A percentile compares a stretch with the other conserved stretches of the same genome.
phyloP scores from a whole-genome alignment of 2,113 vertebrate genomes.

The Odontesthes bonariensis region DNA sequence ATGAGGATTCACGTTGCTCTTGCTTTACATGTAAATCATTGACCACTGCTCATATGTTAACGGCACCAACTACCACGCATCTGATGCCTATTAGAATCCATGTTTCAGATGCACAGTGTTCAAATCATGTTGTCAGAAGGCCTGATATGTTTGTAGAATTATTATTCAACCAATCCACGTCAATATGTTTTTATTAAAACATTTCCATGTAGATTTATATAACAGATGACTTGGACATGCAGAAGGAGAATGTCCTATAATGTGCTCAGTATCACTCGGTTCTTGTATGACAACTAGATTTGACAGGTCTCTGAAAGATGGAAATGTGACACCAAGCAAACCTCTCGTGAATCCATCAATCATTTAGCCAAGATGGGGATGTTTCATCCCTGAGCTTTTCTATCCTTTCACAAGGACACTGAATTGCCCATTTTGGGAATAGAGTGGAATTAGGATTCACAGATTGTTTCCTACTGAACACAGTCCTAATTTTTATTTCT shows the following conservation, averaged over 20 bases:
- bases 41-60: slow-evolving; percentile 26
- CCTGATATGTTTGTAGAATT: slow-evolving; percentile 33
- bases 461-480: slow-evolving; percentile 34
- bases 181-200: slow-evolving; percentile 55
- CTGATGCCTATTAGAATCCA: neutral
- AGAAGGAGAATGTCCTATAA: slow-evolving; percentile 51
- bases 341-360: slow-evolving; percentile 76
- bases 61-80: neutral
- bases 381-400: slow-evolving; percentile 59
- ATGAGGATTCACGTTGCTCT: slow-evolving; percentile 10
- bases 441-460: slow-evolving; percentile 49
- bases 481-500: slow-evolving; percentile 19
- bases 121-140: slow-evolving; percentile 35
- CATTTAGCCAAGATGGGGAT: slow-evolving; percentile 70
- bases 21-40: slow-evolving; percentile 12
- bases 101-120: slow-evolving; percentile 26
- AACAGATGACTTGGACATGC: slow-evolving; percentile 50
- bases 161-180: slow-evolving; percentile 45
- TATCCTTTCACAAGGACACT: slow-evolving; percentile 64
- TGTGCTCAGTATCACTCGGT: slow-evolving; percentile 56
- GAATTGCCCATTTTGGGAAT: slow-evolving; percentile 38
- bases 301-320: slow-evolving; percentile 78
- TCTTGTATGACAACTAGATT: slow-evolving; percentile 70
- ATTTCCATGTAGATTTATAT: slow-evolving; percentile 46
- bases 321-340: slow-evolving; percentile 76